These are phyloP conservation scores for Lepisosteus osseus DNA, from an alignment of 2,113 vertebrate species.

Conservation along the genomic window DNA sequence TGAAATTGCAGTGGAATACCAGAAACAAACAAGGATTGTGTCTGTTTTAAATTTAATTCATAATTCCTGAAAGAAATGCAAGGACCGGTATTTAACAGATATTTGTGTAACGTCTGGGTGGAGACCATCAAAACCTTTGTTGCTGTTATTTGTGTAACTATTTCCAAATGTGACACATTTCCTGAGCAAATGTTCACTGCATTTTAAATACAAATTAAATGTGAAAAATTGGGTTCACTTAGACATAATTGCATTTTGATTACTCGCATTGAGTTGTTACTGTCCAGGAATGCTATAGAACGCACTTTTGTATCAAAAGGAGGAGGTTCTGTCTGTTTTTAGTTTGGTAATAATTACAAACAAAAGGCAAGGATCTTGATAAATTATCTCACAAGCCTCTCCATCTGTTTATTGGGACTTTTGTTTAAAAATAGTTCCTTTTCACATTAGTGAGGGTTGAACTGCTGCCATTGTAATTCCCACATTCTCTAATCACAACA, in stretches of 20 bases:
- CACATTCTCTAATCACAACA: no score
- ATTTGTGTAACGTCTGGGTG: conserved; percentile 1
- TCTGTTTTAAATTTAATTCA: background rate
- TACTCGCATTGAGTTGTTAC: conserved; percentile 37
- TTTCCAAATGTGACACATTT: conserved; percentile 12
- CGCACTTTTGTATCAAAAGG: conserved; percentile 34
- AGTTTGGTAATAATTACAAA: conserved; percentile 42
- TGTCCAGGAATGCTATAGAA: conserved; percentile 37
- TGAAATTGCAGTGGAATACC: no score
- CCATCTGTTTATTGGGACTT: background rate
- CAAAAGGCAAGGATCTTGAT: conserved; percentile 19
- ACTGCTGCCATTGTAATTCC: background rate
- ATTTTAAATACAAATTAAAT: conserved; percentile 37
- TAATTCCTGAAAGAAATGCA: conserved; percentile 34
- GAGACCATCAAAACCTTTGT: conserved; percentile 8
- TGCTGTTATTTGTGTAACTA: conserved; percentile 13
- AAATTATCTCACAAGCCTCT: background rate
- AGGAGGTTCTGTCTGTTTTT: conserved; percentile 39
- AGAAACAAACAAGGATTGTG: background rate
- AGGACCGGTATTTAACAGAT: conserved; percentile 27
- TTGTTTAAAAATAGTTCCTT: background rate
- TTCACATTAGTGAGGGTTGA: conserved; percentile 5
- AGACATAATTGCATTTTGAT: conserved; percentile 40
- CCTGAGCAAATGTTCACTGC: conserved; percentile 35
- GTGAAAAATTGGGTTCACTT: conserved; percentile 32